Percentiles rank a stretch among this genome's conserved stretches.
These are phyloP conservation scores for Gastrophryne carolinensis DNA, from an alignment of 2,797 vertebrate genomes.

Conservation along the genomic window DNA sequence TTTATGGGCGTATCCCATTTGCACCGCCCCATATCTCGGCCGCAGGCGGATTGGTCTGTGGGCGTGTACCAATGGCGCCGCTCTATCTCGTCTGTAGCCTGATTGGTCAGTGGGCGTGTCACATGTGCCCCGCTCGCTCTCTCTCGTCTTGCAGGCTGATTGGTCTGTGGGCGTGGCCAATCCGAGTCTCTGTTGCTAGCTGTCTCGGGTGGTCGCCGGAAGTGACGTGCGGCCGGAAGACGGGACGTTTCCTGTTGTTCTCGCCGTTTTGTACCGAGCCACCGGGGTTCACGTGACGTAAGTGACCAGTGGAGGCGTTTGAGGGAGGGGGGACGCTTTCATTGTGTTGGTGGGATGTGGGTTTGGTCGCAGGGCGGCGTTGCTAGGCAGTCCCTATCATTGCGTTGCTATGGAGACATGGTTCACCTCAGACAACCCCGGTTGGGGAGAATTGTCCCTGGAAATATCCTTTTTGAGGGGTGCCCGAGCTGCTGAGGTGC, in stretches of 20 bases:
- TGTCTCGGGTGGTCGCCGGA: not conserved
- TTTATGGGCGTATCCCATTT: not conserved
- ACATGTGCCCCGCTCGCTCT: not conserved
- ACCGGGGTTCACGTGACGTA: slow-evolving; percentile 8
- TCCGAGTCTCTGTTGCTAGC: not conserved
- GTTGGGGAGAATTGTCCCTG: not conserved
- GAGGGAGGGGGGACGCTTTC: not conserved
- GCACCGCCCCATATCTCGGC: not conserved
- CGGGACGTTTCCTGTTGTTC: slow-evolving; percentile 31
- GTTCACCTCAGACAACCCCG: not conserved
- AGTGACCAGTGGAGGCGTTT: not conserved
- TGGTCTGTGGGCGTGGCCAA: not conserved
- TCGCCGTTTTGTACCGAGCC: slow-evolving; percentile 1
- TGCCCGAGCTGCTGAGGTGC: no score
- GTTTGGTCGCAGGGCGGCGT: not conserved
- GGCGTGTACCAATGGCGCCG: no score
- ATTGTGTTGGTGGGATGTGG: not conserved
- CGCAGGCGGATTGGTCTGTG: not conserved
- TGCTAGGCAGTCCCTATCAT: no score
- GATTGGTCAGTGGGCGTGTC: not conserved
- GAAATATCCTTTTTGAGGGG: no score
- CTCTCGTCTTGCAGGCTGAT: not conserved
- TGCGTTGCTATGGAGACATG: not conserved
- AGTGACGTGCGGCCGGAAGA: slow-evolving; percentile 13
- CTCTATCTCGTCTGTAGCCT: no score